Evolutionary conservation across 1,140 invertebrate genomes (phyloP), one percentile per base, ranked within the genome.

Genomic region (Metaphire vulgaris): DNA sequence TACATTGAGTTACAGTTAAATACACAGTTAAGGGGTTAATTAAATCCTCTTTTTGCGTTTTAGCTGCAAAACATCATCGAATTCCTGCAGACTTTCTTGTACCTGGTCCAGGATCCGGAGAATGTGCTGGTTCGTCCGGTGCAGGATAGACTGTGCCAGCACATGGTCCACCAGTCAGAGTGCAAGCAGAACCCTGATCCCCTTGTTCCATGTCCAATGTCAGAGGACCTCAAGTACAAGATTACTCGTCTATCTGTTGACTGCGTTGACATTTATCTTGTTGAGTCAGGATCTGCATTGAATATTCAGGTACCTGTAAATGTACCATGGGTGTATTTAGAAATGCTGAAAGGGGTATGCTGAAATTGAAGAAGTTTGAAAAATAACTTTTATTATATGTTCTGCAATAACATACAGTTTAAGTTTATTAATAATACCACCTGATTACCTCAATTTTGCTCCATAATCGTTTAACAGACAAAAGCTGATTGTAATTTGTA

Each of bases 181-280:
- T 97, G 95, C 81, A 68, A 72, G 31, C 64, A 33, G 72, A 16
- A 73, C 26, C 34, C 67, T 0, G 69, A 33, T 75, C 91, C 89
- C 82, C 80, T 79, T 15, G 82, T 90, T 41, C 80, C 79, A 29
- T 96, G 94, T 85, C 94, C 93, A 6, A 91, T 91, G 65, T 89
- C 91, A 0, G 93, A 95, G 80, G 92, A 96, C 82, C 92, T 99
- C 33, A 99, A 99, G 83, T 99, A 99, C 83, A 90, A 92, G 81
- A 93, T 99, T 91, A 92, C 93, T 2, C 88, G 97, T 30, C 88
- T 97, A 0, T 92, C 94, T 0, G 88, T 99, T 30, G 97, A 99
- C 87, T 90, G 92, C 0, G 87, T 99, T 2, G 94, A 97, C 86
- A 87, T 99, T 2, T 94, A 94, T 86, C 84, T 99, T 1, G 92